Percentiles rank a stretch among this genome's conserved stretches.
Evolutionary conservation across 2,113 vertebrate genomes (phyloP).

Genomic region (Platichthys stellatus): DNA sequence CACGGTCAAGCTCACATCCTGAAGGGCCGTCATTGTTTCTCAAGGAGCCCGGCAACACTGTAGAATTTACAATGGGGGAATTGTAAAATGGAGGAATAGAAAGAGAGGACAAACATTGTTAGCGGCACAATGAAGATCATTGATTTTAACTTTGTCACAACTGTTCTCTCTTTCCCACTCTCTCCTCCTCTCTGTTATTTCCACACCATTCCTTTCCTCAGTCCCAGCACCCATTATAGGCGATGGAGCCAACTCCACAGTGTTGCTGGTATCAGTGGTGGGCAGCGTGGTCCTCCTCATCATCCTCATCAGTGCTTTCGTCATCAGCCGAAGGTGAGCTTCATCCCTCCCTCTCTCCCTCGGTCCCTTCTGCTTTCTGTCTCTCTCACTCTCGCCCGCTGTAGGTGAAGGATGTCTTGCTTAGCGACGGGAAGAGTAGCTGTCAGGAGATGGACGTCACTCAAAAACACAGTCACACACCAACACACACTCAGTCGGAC

Average conservation of each 20-base stretch:
- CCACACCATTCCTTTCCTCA: constrained; percentile 65
- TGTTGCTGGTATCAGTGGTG: constrained; percentile 93
- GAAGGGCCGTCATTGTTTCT: constrained; percentile 59
- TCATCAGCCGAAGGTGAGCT: constrained; percentile 96
- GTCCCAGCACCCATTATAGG: constrained; percentile 95
- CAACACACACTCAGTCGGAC: constrained; percentile 24
- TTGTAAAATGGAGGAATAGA: constrained; percentile 45
- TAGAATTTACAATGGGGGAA: constrained; percentile 32
- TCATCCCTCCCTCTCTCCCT: neutral
- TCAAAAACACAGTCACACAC: constrained; percentile 36
- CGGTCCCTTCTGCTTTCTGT: constrained; percentile 48
- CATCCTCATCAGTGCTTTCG: constrained; percentile 95
- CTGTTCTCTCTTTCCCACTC: constrained; percentile 34
- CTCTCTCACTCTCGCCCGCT: constrained; percentile 22
- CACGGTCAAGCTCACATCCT: constrained; percentile 61
- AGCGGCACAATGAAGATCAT: neutral
- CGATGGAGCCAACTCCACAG: constrained; percentile 93
- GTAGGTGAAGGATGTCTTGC: constrained; percentile 62
- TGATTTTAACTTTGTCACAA: constrained; percentile 26
- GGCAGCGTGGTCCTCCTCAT: constrained; percentile 95
- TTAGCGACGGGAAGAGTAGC: constrained; percentile 48
- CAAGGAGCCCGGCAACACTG: constrained; percentile 27
- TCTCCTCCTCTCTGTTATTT: neutral
- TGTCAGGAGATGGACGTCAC: constrained; percentile 54
- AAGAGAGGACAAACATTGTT: constrained; percentile 16